phyloP scores from a whole-genome alignment of 2,888 invertebrate species.

The Orthonevra nobilis region DNA sequence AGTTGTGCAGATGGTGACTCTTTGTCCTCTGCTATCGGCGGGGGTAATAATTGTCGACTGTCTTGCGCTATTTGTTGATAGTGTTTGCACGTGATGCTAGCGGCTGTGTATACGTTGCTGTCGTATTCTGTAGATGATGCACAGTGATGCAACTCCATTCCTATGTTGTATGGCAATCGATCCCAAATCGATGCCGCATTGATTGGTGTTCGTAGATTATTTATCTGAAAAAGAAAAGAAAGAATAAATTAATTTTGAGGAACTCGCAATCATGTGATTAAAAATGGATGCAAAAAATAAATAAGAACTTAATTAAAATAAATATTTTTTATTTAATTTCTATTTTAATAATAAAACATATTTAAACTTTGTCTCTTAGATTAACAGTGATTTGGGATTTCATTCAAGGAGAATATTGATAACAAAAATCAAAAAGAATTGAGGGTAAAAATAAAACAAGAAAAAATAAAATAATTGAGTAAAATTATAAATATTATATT shows the following conservation, averaged over 20 bases:
- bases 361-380: no score
- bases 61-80: constrained; percentile 53
- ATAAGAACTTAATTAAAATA: no score
- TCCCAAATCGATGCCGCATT: constrained; percentile 66
- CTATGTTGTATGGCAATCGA: constrained; percentile 66
- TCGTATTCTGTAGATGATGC: constrained; percentile 40
- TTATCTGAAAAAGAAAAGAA: constrained; percentile 35
- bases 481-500: no score
- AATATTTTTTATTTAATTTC: no score
- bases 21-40: constrained; percentile 42
- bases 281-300: no score
- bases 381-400: no score
- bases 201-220: constrained; percentile 59
- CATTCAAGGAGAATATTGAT: no score
- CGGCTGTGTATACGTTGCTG: constrained; percentile 23
- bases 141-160: constrained; percentile 67
- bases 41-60: constrained; percentile 45
- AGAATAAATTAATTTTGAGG: constrained; percentile 3
- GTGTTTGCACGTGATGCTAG: constrained; percentile 32
- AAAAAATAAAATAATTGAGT: no score
- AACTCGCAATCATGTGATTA: not conserved
- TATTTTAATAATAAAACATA: no score
- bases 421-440: no score
- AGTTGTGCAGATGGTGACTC: constrained; percentile 1
- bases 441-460: no score